These are phyloP conservation scores for Drosophila nigromelanica DNA, from an alignment of 1,140 invertebrate species.

Conservation along the genomic window DNA sequence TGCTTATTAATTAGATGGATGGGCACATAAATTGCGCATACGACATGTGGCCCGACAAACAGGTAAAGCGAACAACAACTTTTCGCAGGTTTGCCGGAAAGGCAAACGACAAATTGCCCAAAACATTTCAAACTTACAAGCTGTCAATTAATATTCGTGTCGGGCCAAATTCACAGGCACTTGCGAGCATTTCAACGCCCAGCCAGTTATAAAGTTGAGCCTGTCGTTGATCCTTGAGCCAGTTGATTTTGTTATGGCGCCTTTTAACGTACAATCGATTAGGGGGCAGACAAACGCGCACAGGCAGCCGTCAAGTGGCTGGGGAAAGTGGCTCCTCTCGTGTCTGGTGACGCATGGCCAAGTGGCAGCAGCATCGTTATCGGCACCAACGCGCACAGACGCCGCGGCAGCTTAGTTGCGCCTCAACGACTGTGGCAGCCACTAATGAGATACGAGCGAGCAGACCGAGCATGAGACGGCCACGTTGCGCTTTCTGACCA, in stretches of 20 bases:
- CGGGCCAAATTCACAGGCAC: constrained; percentile 48
- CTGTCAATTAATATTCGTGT: constrained; percentile 61
- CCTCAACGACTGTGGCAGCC: constrained; percentile 10
- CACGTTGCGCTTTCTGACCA: constrained; percentile 14
- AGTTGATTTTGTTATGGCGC: constrained; percentile 48
- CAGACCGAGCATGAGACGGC: background rate
- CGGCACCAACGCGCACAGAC: constrained; percentile 41
- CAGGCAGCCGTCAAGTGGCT: background rate
- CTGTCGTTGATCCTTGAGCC: constrained; percentile 39
- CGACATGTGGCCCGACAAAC: constrained; percentile 29
- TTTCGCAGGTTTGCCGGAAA: background rate
- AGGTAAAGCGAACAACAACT: background rate
- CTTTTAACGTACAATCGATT: constrained; percentile 67
- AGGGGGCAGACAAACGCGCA: constrained; percentile 29
- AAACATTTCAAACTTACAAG: constrained; percentile 39
- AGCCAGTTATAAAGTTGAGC: constrained; percentile 29
- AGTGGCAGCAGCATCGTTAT: constrained; percentile 60
- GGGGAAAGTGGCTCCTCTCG: constrained; percentile 8
- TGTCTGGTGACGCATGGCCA: constrained; percentile 46
- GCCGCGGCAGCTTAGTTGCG: constrained; percentile 37
- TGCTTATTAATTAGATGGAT: constrained; percentile 65
- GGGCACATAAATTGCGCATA: constrained; percentile 63
- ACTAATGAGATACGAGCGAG: constrained; percentile 31
- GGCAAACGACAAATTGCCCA: constrained; percentile 43
- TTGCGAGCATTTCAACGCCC: constrained; percentile 4